These are phyloP conservation scores for Heliconius himera DNA, from an alignment of 1,140 invertebrate species.

Conservation along the genomic window DNA sequence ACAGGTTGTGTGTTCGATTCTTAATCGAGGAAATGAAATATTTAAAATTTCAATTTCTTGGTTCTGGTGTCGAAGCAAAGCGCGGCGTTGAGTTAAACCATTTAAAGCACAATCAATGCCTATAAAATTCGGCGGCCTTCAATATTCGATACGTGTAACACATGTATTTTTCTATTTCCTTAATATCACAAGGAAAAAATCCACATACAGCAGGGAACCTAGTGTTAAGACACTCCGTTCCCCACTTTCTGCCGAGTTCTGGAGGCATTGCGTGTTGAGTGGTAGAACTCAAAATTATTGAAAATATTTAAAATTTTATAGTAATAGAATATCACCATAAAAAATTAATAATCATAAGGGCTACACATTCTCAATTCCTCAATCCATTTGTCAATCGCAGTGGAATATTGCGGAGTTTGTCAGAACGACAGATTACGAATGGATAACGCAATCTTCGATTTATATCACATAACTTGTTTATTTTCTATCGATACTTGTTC, in stretches of 20 bases:
- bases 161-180: too few relatives aligned
- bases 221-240: too few relatives aligned
- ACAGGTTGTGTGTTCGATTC: too few relatives aligned
- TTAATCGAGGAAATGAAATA: too few relatives aligned
- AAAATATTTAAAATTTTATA: not conserved
- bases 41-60: too few relatives aligned
- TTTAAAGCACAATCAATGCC: not conserved
- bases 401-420: not conserved
- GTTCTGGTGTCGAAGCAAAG: too few relatives aligned
- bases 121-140: not conserved
- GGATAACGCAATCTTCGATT: not conserved
- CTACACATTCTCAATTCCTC: not conserved
- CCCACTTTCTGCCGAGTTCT: too few relatives aligned
- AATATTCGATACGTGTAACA: too few relatives aligned
- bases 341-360: not conserved
- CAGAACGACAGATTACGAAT: not conserved
- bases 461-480: slow-evolving; percentile 9
- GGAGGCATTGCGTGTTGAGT: too few relatives aligned
- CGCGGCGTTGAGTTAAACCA: not conserved
- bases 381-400: not conserved
- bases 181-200: too few relatives aligned
- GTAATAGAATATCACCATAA: not conserved
- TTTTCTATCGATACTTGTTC: not conserved
- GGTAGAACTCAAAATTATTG: too few relatives aligned
- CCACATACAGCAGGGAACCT: too few relatives aligned